A percentile compares a stretch with the other conserved stretches of the same genome.
Conservation (phyloP, 2,888 invertebrate species). For the Lithophane semibrunnea region DNA sequence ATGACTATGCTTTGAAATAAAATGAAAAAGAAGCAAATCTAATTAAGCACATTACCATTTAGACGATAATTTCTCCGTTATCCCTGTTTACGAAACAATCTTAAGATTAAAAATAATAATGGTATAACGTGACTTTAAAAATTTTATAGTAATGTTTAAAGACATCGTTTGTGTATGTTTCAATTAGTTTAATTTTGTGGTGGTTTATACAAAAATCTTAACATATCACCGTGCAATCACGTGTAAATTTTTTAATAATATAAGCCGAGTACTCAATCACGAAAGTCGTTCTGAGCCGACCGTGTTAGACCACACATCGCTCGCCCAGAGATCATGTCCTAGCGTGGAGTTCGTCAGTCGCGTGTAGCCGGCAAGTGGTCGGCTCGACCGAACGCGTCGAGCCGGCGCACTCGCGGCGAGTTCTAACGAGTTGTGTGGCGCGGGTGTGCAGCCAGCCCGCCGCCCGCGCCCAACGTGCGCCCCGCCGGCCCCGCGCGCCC, state of each 20-base stretch:
- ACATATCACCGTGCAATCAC: background rate
- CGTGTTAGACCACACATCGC: slow-evolving; percentile 3
- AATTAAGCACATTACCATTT: background rate
- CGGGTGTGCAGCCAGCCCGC: slow-evolving; percentile 60
- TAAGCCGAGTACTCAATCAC: slow-evolving; percentile 52
- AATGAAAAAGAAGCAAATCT: slow-evolving; percentile 14
- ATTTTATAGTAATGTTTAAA: background rate
- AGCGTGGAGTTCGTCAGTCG: background rate
- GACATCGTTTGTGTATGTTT: background rate
- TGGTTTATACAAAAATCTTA: background rate
- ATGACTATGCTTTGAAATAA: slow-evolving; percentile 9
- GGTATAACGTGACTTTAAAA: background rate
- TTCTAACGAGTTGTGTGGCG: slow-evolving; percentile 67
- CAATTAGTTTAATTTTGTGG: background rate
- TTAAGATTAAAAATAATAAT: background rate
- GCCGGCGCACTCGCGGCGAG: slow-evolving; percentile 36
- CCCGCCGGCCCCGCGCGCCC: slow-evolving; percentile 5
- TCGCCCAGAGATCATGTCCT: slow-evolving; percentile 16
- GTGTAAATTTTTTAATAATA: slow-evolving; percentile 4
- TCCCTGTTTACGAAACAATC: background rate
- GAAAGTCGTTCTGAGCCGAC: slow-evolving; percentile 6
- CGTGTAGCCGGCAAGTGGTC: slow-evolving; percentile 48
- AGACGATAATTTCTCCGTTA: background rate
- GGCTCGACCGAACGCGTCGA: slow-evolving; percentile 35
- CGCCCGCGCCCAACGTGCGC: slow-evolving; percentile 51